Base-by-base conservation (phyloP, 2,888 invertebrate species). In the Parnassius apollo region DNA sequence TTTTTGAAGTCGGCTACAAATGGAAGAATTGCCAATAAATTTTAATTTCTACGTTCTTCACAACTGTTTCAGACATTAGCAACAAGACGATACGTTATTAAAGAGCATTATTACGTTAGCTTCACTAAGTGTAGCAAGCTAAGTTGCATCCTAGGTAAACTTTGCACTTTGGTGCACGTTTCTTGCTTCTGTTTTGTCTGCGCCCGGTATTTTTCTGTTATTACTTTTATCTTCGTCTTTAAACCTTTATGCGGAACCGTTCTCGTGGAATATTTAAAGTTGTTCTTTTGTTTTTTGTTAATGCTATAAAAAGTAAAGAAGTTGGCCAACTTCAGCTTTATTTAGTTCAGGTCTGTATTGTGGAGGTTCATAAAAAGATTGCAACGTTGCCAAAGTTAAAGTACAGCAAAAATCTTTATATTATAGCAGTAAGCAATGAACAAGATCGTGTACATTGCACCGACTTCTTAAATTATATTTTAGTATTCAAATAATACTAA, bases 141-240 rank as follows among this genome's bases (percentile, higher is more conserved):
- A 65, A 66, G 63, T 61, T 60, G 66, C 65, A 57, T 62, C 65
- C 51, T 25, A 42, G 25, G 73, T 66, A 70, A 82, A 82, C 80
- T 82, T 81, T 75, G 75, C 80, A 77, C 80, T 75, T 76, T 72
- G 69, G 64, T 69, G 70, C 72, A 75, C 75, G 77, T 74, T 80
- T 78, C 76, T 76, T 73, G 72, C 71, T 75, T 79, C 75, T 74
- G 73, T 73, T 73, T 75, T 69, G 69, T 65, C 68, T 71, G 69
- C 71, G 73, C 66, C 63, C 62, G 64, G 61, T 71, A 71, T 71
- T 71, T 70, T 69, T 71, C 69, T 70, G 69, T 78, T 76, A 78
- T 78, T 74, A 72, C 70, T 69, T 68, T 72, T 75, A 77, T 76
- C 77, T 72, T 68, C 53, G 62, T 45, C 61, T 63, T 65, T 65